Evolutionary conservation across 2,797 vertebrate species (phyloP).

Genomic region (Cirrhinus molitorella): DNA sequence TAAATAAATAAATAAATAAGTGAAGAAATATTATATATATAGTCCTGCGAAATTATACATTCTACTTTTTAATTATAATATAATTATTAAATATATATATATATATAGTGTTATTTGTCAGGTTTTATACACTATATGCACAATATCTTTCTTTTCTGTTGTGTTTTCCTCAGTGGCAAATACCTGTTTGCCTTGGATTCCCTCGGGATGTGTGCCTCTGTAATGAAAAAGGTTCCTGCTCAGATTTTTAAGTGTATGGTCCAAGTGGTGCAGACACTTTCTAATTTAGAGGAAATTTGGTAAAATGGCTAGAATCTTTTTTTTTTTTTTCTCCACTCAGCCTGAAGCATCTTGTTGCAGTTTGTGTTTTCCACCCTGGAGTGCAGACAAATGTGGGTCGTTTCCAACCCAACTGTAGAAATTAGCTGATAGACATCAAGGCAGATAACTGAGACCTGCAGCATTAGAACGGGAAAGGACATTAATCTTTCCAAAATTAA

Average conservation of each 20-base stretch:
- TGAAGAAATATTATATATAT: too few relatives aligned
- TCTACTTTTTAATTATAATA: too few relatives aligned
- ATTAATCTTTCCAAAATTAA: slow-evolving; percentile 99
- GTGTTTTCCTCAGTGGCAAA: slow-evolving; percentile 47
- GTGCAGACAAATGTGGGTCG: slow-evolving; percentile 80
- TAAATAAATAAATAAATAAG: too few relatives aligned
- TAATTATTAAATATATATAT: too few relatives aligned
- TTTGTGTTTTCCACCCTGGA: slow-evolving; percentile 68
- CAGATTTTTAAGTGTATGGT: slow-evolving; percentile 66
- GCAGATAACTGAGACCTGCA: slow-evolving; percentile 87
- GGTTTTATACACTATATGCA: neutral
- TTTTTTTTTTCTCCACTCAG: slow-evolving; percentile 75
- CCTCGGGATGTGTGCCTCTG: slow-evolving; percentile 54
- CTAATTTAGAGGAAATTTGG: slow-evolving; percentile 88
- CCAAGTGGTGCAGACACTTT: slow-evolving; percentile 77
- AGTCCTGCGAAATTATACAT: too few relatives aligned
- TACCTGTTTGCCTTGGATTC: slow-evolving; percentile 54
- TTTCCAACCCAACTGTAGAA: slow-evolving; percentile 82
- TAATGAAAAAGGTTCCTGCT: slow-evolving; percentile 76
- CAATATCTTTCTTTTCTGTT: neutral
- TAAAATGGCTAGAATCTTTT: slow-evolving; percentile 83
- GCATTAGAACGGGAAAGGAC: slow-evolving; percentile 86
- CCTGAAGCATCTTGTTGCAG: slow-evolving; percentile 68
- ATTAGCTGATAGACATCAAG: slow-evolving; percentile 89
- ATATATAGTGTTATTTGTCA: too few relatives aligned